Evolutionary conservation across 1,140 invertebrate species (phyloP).

Genomic region (Saccostrea echinata): DNA sequence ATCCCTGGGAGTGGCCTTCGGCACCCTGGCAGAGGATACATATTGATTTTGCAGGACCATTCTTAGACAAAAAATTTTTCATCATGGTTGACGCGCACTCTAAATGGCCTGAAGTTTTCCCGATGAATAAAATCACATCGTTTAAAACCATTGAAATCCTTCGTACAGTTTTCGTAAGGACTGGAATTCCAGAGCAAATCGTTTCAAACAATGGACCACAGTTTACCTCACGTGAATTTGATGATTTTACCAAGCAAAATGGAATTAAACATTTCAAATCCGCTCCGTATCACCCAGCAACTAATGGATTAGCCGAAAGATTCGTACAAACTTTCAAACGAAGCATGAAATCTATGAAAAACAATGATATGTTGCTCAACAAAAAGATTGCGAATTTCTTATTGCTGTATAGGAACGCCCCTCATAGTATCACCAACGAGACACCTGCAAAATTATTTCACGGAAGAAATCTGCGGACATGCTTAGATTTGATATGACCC

Average conservation of each 20-base stretch:
- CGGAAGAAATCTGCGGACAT: no score
- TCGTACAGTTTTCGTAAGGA: no score
- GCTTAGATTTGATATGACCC: no score
- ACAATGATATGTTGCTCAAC: not conserved
- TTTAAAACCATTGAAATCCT: not conserved
- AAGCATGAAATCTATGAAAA: constrained; percentile 36
- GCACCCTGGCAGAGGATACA: no score
- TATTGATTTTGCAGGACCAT: no score
- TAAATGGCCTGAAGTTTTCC: not conserved
- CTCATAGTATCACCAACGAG: constrained; percentile 38
- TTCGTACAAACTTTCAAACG: constrained; percentile 58
- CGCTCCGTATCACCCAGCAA: constrained; percentile 53
- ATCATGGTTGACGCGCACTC: no score
- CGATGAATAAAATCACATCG: not conserved
- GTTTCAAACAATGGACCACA: not conserved
- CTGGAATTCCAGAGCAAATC: no score
- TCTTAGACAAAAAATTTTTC: no score
- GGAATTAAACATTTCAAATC: not conserved
- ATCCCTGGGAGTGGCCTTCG: no score
- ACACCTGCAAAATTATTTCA: not conserved
- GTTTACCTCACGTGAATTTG: not conserved
- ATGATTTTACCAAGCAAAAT: constrained; percentile 62
- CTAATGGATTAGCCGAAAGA: constrained; percentile 61
- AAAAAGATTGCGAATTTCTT: constrained; percentile 41
- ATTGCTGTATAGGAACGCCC: constrained; percentile 43